Percentiles rank a stretch among this genome's conserved stretches.
These are phyloP conservation scores for Callyntrura sp. DNA, from an alignment of 2,888 invertebrate species.

Conservation along the genomic window DNA sequence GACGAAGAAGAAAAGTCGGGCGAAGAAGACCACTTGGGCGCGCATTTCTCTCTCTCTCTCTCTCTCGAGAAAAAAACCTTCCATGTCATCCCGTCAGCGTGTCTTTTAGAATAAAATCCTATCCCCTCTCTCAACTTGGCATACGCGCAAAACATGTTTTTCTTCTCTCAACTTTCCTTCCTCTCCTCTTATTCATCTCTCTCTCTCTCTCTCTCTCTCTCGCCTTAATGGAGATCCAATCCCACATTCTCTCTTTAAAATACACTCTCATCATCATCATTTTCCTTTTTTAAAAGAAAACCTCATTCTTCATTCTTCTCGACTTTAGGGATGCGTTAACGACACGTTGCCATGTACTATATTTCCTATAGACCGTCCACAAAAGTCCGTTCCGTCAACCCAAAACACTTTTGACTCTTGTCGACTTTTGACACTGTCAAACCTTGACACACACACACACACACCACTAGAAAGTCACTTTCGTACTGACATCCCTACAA, in stretches of 20 bases:
- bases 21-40: background rate
- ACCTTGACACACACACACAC: no score
- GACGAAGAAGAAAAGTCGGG: background rate
- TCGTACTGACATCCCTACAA: background rate
- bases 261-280: background rate
- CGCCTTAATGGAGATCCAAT: slow-evolving; percentile 37
- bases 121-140: slow-evolving; percentile 50
- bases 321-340: background rate
- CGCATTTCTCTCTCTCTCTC: slow-evolving; percentile 3
- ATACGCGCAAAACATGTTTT: slow-evolving; percentile 70
- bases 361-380: background rate
- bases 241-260: background rate
- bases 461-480: background rate
- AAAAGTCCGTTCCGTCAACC: no score
- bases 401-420: background rate
- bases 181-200: background rate
- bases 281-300: background rate
- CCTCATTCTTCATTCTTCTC: background rate
- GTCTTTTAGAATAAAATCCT: slow-evolving; percentile 67
- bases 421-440: background rate
- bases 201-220: background rate
- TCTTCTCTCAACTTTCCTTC: slow-evolving; percentile 1
- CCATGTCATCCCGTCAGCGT: slow-evolving; percentile 65
- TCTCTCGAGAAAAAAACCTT: slow-evolving; percentile 47
- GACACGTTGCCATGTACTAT: no score